These are phyloP conservation scores for Mormyrops attenuatus DNA, from an alignment of 2,797 vertebrate species.

Conservation along the genomic window DNA sequence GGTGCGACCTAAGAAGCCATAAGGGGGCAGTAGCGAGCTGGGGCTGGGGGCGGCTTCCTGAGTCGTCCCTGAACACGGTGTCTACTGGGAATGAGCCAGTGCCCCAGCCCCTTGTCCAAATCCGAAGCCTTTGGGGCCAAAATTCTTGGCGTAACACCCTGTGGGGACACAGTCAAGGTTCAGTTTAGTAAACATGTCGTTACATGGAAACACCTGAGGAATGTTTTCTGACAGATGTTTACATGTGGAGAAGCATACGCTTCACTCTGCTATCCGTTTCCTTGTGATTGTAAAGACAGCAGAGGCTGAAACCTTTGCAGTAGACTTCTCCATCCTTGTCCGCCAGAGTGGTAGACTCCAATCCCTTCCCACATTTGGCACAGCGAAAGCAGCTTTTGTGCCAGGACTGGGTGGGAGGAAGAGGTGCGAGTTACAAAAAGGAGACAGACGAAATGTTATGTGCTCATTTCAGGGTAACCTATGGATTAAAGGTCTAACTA, in stretches of 20 bases:
- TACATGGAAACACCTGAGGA: background rate
- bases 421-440: background rate
- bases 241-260: background rate
- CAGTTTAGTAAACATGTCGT: background rate
- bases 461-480: background rate
- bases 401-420: conserved; percentile 73
- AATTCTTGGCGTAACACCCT: conserved; percentile 95
- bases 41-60: conserved; percentile 11
- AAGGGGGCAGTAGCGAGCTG: conserved; percentile 13
- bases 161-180: conserved; percentile 27
- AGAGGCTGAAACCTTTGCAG: conserved; percentile 63
- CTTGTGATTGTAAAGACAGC: background rate
- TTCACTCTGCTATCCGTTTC: background rate
- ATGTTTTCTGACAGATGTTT: background rate
- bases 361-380: conserved; percentile 90
- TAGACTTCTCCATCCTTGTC: conserved; percentile 95
- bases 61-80: conserved; percentile 15
- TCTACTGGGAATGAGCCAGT: conserved; percentile 81
- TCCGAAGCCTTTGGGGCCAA: conserved; percentile 93
- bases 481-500: background rate
- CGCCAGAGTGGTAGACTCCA: conserved; percentile 92
- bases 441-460: background rate
- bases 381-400: conserved; percentile 94
- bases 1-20: background rate
- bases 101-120: conserved; percentile 92